Percentiles rank a stretch among this genome's conserved stretches.
Conservation (phyloP, 2,113 vertebrate species). For the Petrocephalus microphthalmus region DNA sequence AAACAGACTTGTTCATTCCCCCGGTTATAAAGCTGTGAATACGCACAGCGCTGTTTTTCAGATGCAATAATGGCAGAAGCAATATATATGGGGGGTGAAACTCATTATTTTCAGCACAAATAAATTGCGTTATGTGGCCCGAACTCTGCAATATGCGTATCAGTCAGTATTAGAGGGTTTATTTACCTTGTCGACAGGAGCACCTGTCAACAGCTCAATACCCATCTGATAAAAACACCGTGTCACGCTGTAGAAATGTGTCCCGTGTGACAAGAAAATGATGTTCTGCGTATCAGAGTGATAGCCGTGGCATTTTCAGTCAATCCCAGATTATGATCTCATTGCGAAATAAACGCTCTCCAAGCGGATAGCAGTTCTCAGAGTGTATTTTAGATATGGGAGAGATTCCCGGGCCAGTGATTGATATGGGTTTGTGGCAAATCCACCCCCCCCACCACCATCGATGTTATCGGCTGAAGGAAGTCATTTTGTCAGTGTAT, state of each 20-base stretch:
- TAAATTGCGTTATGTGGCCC: constrained; percentile 10
- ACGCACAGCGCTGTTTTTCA: neutral
- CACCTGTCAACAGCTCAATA: constrained; percentile 15
- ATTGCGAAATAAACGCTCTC: constrained; percentile 19
- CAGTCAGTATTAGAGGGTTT: constrained; percentile 2
- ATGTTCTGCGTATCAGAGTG: constrained; percentile 16
- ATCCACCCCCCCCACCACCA: neutral
- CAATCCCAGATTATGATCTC: constrained; percentile 19
- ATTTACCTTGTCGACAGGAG: constrained; percentile 15
- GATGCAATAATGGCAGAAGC: constrained; percentile 3
- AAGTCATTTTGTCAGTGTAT: constrained; percentile 9
- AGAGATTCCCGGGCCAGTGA: neutral
- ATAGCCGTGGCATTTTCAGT: constrained; percentile 17
- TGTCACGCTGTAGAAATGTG: constrained; percentile 1
- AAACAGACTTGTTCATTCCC: neutral
- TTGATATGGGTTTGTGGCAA: neutral
- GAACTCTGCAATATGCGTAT: neutral
- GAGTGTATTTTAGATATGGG: constrained; percentile 10
- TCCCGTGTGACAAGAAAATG: constrained; percentile 14
- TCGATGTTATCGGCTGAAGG: neutral
- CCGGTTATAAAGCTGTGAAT: neutral
- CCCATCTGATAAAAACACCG: constrained; percentile 12
- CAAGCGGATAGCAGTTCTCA: neutral
- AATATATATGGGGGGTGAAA: neutral
- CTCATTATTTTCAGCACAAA: constrained; percentile 8